Percentiles rank a stretch among this genome's conserved stretches.
Conservation (phyloP, 2,113 vertebrate genomes). For the Physeter macrocephalus region DNA sequence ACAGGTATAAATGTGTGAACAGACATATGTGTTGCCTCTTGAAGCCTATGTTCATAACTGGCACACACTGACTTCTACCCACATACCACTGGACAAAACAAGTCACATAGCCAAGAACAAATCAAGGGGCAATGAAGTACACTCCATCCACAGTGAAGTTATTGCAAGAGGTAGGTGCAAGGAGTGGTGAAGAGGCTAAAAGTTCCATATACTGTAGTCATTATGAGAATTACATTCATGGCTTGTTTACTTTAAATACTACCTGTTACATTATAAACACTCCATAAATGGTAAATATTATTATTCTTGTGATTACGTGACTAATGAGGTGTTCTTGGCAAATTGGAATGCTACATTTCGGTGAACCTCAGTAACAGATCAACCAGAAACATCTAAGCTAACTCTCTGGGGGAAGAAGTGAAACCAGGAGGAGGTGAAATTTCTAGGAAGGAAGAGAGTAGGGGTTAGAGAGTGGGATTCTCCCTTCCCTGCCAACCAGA, state of each 20-base stretch:
- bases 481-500: not conserved
- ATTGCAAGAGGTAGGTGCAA: not conserved
- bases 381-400: not conserved
- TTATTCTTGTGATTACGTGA: not conserved
- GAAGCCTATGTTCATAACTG: not conserved
- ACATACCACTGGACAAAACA: not conserved
- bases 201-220: not conserved
- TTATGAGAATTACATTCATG: not conserved
- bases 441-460: not conserved
- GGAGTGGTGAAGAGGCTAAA: not conserved
- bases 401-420: not conserved
- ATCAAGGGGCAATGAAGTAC: not conserved
- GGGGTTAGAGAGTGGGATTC: not conserved
- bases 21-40: not conserved
- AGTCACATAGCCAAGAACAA: not conserved
- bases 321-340: slow-evolving; percentile 3
- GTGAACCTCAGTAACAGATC: not conserved
- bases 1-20: not conserved
- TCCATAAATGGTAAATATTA: not conserved
- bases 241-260: slow-evolving; percentile 20
- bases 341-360: not conserved
- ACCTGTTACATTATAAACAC: not conserved
- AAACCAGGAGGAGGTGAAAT: not conserved
- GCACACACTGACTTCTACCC: not conserved
- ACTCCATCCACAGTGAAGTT: not conserved